Evolutionary conservation across 2,888 invertebrate species (phyloP), one percentile per base, ranked within the genome.

Genomic region (Arrhopalites spinosus): DNA sequence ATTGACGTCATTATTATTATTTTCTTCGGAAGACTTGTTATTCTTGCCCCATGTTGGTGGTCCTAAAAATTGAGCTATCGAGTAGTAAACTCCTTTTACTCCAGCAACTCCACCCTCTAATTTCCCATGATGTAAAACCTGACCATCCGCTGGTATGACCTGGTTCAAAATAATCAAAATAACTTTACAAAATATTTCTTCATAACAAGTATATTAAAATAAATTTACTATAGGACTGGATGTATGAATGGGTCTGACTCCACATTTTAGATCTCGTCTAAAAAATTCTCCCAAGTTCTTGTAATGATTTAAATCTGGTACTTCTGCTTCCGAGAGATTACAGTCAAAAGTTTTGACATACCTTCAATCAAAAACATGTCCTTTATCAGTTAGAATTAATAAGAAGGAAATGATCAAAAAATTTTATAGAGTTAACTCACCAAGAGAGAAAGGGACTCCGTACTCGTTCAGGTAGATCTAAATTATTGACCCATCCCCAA

Each of bases 61-160:
- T 0, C 90, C 98, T n/a, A 99, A 87, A 84, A 99, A 99, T 76
- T 93, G 91, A 84, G 92, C 90, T 17, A 99, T 87, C 77, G 94
- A 93, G 85, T 98, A 98, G 0, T 93, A 94, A 0, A 97, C 92
- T 0, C 97, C 97, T 88, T 99, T 99, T 0, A 93, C 95, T 88
- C 97, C 98, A 85, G 98, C 97, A 63, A 99, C 91, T 66, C 94
- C 93, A 47, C 92, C 91, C 53, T 91, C 89, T 0, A 96, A 93
- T 45, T 91, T 90, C 0, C 98, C 98, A 85, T 93, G 93, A 86
- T 95, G 93, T 30, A 98, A 87, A 1, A 99, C 91, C 67, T 89
- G 92, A 1, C 99, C 99, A 86, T 99, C 99, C 74, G 95, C 94
- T 0, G 99, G 99, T 0, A 96, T 94, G 36, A 90, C 89, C 88